Base-by-base conservation (phyloP, 2,888 invertebrate species). In the Latheticus oryzae region DNA sequence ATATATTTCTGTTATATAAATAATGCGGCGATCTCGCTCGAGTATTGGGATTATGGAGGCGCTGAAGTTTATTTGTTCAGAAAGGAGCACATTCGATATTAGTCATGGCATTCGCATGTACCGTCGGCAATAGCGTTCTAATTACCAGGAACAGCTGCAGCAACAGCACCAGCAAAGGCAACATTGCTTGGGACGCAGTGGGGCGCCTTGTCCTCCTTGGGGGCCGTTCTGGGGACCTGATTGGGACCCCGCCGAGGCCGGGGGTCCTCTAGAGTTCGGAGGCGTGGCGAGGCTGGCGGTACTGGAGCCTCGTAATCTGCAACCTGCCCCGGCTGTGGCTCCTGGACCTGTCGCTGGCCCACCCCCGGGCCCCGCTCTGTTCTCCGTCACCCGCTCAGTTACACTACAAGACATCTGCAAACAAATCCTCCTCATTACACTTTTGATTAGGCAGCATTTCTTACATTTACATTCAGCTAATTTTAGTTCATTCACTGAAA, bases 131-230 rank as follows among this genome's bases (percentile, higher is more conserved):
- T 24, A n/a, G 24, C 57, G 80, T 53, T 32, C 7, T 40, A 23
- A 55, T 80, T 78, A 86, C 86, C 87, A 87, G 73, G 85, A 85
- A 78, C 87, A 87, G 76, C 85, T 85, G 78, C 87, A 87, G 77
- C 87, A 87, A 73, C 87, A 87, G 75, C 87, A 87, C 84, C 86
- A 86, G 65, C 87, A 86, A 68, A 86, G 83, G 74, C 86, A 86
- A 74, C 87, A 86, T 38, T 84, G 84, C 73, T 85, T 85, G 65
- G 80, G 80, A 45, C 82, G 79, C 60, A 77, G 66, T 61, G 76
- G 71, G 72, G 79, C 73, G 72, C 77, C 71, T 72, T 73, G 65
- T 74, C 79, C 64, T 52, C 71, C 60, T 67, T 72, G 64, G 58
- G 69, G 64, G 62, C 70, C 67, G 74, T 75, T 60, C 69, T 76